A percentile compares a stretch with the other conserved stretches of the same genome.
These are phyloP conservation scores for Illadopsis cleaveri DNA, from an alignment of 2,113 vertebrate species.

Conservation along the genomic window DNA sequence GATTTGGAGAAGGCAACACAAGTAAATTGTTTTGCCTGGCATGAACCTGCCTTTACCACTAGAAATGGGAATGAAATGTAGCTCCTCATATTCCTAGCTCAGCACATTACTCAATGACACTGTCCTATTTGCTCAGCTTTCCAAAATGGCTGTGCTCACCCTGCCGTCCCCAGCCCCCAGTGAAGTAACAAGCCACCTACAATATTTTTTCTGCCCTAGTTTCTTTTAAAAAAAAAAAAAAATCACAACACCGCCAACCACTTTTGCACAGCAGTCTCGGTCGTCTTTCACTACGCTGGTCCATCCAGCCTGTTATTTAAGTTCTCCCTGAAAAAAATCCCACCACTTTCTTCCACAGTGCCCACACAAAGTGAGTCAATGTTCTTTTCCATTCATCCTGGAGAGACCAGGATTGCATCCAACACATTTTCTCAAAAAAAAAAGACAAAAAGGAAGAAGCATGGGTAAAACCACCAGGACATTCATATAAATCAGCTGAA, in stretches of 20 bases:
- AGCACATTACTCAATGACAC: background rate
- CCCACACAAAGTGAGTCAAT: conserved; percentile 61
- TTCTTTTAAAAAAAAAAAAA: background rate
- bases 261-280: background rate
- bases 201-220: conserved; percentile 35
- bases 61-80: background rate
- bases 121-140: background rate
- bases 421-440: background rate
- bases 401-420: conserved; percentile 40
- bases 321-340: conserved; percentile 29
- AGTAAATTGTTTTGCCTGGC: background rate
- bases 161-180: background rate
- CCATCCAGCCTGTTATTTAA: conserved; percentile 53
- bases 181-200: conserved; percentile 47
- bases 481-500: conserved; percentile 16
- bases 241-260: conserved; percentile 43
- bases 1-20: background rate
- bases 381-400: conserved; percentile 59
- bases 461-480: background rate
- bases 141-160: background rate
- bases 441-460: background rate
- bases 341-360: conserved; percentile 45
- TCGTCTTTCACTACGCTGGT: conserved; percentile 41
- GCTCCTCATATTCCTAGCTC: background rate
- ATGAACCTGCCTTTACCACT: background rate